Percentiles rank a stretch among this genome's conserved stretches.
phyloP scores from a whole-genome alignment of 2,113 vertebrate species.

The Tachysurus fulvidraco region DNA sequence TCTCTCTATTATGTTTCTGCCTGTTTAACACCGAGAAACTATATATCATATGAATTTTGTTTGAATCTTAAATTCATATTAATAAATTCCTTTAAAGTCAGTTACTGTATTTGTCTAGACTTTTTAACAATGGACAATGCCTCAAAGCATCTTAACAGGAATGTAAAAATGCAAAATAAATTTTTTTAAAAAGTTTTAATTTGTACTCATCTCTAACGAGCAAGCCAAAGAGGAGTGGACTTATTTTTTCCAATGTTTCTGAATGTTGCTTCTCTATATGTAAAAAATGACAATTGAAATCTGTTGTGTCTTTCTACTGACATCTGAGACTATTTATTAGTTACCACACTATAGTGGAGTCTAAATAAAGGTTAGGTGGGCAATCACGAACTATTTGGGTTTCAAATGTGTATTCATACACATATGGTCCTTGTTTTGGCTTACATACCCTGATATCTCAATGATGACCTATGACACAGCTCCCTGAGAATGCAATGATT shows the following conservation, averaged over 20 bases:
- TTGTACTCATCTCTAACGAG: too few relatives aligned
- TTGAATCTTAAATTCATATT: neutral
- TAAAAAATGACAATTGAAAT: too few relatives aligned
- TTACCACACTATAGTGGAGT: neutral
- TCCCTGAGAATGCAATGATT: conserved; percentile 77
- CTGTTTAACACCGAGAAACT: neutral
- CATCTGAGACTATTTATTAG: too few relatives aligned
- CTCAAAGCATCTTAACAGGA: too few relatives aligned
- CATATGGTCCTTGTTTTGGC: conserved; percentile 79
- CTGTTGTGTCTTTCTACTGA: too few relatives aligned
- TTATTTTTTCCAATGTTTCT: too few relatives aligned
- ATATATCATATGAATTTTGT: neutral
- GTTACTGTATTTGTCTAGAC: too few relatives aligned
- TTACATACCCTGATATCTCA: conserved; percentile 68
- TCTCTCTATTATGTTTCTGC: neutral
- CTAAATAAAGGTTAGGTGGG: conserved; percentile 40
- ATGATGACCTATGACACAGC: conserved; percentile 71
- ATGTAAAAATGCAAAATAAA: too few relatives aligned
- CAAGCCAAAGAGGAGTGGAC: too few relatives aligned
- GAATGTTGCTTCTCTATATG: too few relatives aligned
- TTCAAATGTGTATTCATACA: conserved; percentile 72
- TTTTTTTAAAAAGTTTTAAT: too few relatives aligned
- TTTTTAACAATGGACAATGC: too few relatives aligned
- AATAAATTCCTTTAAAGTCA: neutral
- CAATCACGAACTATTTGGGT: conserved; percentile 72